Evolutionary conservation across 37 sponge, comb jelly and placozoan species (phyloP).

Genomic region (Lycopodina hypogea): DNA sequence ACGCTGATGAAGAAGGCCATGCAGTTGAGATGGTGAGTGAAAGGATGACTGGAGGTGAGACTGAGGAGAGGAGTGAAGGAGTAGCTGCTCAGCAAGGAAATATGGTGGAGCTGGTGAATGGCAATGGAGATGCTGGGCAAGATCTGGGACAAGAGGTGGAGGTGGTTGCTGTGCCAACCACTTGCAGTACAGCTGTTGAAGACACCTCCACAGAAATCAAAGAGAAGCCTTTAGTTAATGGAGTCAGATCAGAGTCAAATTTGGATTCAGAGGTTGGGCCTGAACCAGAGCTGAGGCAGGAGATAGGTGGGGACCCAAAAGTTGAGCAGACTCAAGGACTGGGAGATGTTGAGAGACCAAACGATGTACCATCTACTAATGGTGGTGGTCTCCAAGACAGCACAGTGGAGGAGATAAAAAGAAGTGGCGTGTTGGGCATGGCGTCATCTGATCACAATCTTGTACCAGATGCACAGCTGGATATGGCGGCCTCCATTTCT

Average conservation of each 20-base stretch:
- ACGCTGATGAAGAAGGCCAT: neutral
- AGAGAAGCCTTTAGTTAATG: too few species aligned
- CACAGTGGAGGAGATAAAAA: too few species aligned
- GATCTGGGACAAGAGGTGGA: too few species aligned
- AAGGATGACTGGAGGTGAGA: neutral
- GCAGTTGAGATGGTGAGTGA: neutral
- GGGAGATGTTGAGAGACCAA: slow-evolving; percentile 4
- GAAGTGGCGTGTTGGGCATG: neutral
- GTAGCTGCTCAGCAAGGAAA: neutral
- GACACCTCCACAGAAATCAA: too few species aligned
- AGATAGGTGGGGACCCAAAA: neutral
- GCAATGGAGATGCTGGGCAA: too few species aligned
- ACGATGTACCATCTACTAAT: neutral
- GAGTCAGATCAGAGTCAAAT: neutral
- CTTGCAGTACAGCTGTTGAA: too few species aligned
- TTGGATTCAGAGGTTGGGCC: neutral
- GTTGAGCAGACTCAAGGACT: neutral
- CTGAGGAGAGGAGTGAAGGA: neutral
- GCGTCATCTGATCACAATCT: too few species aligned
- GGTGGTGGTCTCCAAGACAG: neutral
- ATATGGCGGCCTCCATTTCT: neutral
- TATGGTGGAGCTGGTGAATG: neutral
- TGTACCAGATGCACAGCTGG: neutral
- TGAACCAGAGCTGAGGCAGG: neutral
- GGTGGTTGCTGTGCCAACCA: too few species aligned